Conservation (phyloP, 2,113 vertebrate genomes). For the Phycodurus eques region DNA sequence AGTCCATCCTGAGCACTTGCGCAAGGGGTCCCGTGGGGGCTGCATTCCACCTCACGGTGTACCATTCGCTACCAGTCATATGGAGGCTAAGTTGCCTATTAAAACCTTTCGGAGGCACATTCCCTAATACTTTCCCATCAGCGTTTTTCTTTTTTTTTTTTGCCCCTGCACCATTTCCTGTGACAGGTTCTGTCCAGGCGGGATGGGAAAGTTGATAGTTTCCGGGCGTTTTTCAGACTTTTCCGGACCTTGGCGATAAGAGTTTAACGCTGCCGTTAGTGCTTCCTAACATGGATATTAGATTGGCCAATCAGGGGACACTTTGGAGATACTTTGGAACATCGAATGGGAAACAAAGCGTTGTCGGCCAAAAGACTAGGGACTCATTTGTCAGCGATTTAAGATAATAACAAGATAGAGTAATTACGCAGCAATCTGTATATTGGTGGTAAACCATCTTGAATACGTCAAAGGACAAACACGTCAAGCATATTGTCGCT, state of each 20-base stretch:
- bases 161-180: conserved; percentile 32
- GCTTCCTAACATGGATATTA: conserved; percentile 25
- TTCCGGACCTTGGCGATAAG: conserved; percentile 55
- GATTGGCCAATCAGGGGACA: conserved; percentile 20
- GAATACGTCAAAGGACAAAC: too few relatives aligned
- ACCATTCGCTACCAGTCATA: conserved; percentile 62
- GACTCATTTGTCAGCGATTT: background rate
- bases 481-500: too few relatives aligned
- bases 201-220: conserved; percentile 48
- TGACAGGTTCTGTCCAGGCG: conserved; percentile 18
- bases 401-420: background rate
- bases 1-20: conserved; percentile 44
- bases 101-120: conserved; percentile 17
- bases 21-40: conserved; percentile 37
- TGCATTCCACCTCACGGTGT: conserved; percentile 53
- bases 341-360: too few relatives aligned
- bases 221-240: conserved; percentile 48
- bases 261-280: conserved; percentile 29
- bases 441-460: too few relatives aligned
- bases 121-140: conserved; percentile 48
- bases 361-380: background rate
- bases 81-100: conserved; percentile 30
- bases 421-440: too few relatives aligned
- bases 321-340: conserved; percentile 6
- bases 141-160: conserved; percentile 20